phyloP scores from a whole-genome alignment of 2,888 invertebrate species.

The Chydorus sphaericus region DNA sequence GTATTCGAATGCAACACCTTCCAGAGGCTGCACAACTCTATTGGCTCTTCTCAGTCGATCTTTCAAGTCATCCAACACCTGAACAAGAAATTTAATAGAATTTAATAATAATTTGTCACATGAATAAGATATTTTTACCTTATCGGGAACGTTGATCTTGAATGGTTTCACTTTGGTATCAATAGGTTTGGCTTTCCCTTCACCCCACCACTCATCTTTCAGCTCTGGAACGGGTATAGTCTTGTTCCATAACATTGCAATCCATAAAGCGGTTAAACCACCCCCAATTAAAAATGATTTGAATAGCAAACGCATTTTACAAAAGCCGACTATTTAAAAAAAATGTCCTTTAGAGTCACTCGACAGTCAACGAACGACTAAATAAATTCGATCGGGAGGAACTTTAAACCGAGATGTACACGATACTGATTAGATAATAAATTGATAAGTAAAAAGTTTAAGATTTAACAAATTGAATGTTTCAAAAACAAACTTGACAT shows the following conservation, averaged over 20 bases:
- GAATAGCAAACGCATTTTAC: neutral
- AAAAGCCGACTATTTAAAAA: too few species aligned
- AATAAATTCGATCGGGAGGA: too few species aligned
- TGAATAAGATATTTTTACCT: slow-evolving; percentile 6
- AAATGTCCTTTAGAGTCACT: too few species aligned
- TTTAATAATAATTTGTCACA: neutral
- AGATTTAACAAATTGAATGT: too few species aligned
- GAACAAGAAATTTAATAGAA: neutral
- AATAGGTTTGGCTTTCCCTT: slow-evolving; percentile 33
- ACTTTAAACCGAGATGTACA: too few species aligned
- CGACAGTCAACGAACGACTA: too few species aligned
- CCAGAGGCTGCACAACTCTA: slow-evolving; percentile 23
- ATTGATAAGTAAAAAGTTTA: too few species aligned
- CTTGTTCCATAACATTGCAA: neutral
- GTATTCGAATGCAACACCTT: slow-evolving; percentile 52
- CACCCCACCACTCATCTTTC: slow-evolving; percentile 40
- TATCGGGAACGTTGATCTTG: slow-evolving; percentile 42
- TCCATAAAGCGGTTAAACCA: neutral
- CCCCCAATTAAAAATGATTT: neutral
- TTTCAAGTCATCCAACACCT: slow-evolving; percentile 38
- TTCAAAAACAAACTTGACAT: too few species aligned
- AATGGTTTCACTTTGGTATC: slow-evolving; percentile 42
- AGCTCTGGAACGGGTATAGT: slow-evolving; percentile 15
- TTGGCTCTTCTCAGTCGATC: slow-evolving; percentile 43
- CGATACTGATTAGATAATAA: too few species aligned